Base-by-base conservation (phyloP, 2,113 vertebrate species). In the Mus pahari region DNA sequence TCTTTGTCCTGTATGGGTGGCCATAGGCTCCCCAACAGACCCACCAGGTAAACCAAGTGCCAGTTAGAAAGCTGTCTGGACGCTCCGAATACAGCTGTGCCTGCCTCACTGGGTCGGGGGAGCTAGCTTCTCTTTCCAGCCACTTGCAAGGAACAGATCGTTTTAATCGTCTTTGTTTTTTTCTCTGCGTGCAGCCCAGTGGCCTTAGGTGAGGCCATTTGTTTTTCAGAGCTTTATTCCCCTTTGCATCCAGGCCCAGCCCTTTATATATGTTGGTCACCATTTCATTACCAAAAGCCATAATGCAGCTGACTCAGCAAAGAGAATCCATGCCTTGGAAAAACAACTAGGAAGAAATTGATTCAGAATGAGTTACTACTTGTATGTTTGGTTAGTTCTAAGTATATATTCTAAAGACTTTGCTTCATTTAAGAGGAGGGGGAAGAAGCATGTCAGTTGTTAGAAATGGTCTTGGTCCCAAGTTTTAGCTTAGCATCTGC, bases 401-500 rank as follows among this genome's bases (percentile, higher is more conserved):
- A 92, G 74, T 93, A 94, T 96, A 42, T 84, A 75, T 79, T 82
- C 68, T 55, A 89, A 96, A 95, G 97, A 73, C 86, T 45, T 94
- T 71, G 64, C 66, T 95, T 97, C 13, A 70, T 79, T 94, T 95
- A 33, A 50, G 45, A 92, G 92, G 81, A 92, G 60, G 86, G 86
- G 10, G 22, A 19, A 53, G 77, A 66, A 94, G 7, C 86, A 78
- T 89, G 36, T 48, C 92, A 36, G 33, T 36, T 36, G 89, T 64
- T 45, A 64, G 28, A 3, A 96, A 93, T 77, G 31, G 14, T 87
- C 94, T 74, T 60, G 71, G 78, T 96, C 28, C 81, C 83, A 77
- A 78, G 82, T 97, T 86, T 45, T 50, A 89, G 90, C 95, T 96
- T 98, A 96, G 93, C 96, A 90, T 95, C 7, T 97, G 94, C 91